A percentile compares a stretch with the other conserved stretches of the same genome.
Evolutionary conservation across 2,113 vertebrate genomes (phyloP).

Genomic region (Austrofundulus limnaeus): DNA sequence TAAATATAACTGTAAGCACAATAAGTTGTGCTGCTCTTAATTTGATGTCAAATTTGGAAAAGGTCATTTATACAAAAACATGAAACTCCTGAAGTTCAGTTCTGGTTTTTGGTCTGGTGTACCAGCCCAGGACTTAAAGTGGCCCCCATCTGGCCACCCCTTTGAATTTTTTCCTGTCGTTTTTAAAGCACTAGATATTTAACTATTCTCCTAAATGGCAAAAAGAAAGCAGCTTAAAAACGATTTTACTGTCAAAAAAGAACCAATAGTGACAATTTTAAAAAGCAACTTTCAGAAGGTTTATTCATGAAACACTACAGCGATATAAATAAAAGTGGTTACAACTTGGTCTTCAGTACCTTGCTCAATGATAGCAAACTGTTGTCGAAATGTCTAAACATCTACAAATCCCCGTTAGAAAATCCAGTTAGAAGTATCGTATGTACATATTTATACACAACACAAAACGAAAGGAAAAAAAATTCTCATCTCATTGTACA

Average conservation of each 20-base stretch:
- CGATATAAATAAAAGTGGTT: conserved; percentile 77
- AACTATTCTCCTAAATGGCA: too few species aligned
- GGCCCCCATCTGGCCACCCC: too few species aligned
- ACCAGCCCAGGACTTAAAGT: too few species aligned
- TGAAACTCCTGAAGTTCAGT: too few species aligned
- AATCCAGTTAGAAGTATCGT: conserved; percentile 41
- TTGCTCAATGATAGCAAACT: conserved; percentile 52
- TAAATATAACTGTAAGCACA: too few species aligned
- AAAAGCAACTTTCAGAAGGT: conserved; percentile 31
- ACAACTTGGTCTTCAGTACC: conserved; percentile 75
- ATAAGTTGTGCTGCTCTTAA: too few species aligned
- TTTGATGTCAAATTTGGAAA: too few species aligned
- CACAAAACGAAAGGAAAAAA: conserved; percentile 42
- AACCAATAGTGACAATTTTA: background rate
- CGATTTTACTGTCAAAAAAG: background rate
- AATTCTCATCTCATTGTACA: conserved; percentile 70
- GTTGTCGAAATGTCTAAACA: conserved; percentile 61
- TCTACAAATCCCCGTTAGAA: conserved; percentile 64
- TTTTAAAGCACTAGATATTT: too few species aligned
- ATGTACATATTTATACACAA: conserved; percentile 67
- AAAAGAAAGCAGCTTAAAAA: too few species aligned
- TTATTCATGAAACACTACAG: conserved; percentile 73
- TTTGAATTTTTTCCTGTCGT: too few species aligned
- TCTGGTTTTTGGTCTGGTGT: too few species aligned
- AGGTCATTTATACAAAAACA: too few species aligned